Evolutionary conservation across 2,797 vertebrate species (phyloP).

Genomic region (Perodicticus potto): DNA sequence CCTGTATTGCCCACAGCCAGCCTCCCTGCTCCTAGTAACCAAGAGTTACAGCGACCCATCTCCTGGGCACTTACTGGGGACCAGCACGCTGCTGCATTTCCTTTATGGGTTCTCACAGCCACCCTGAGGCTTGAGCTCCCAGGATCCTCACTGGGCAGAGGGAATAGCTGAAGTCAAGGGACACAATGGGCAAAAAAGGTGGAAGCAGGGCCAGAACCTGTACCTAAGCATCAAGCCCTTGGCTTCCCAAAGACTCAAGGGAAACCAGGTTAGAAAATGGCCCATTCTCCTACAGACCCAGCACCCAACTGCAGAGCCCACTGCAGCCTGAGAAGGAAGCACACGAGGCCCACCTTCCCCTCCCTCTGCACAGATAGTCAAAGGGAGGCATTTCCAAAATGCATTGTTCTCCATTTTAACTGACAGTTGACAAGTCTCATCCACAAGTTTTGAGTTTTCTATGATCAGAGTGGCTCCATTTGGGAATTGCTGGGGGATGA

Average conservation of each 20-base stretch:
- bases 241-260: neutral
- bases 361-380: no score
- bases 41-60: neutral
- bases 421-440: accelerated
- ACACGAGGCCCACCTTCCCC: accelerated
- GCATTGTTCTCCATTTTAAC: neutral
- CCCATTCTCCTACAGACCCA: accelerated
- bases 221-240: neutral
- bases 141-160: neutral
- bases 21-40: neutral
- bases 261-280: neutral
- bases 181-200: neutral
- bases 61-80: neutral
- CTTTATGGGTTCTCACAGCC: neutral
- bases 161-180: neutral
- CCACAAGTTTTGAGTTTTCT: neutral
- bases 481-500: neutral
- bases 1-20: neutral
- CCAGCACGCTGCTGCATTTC: neutral
- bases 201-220: accelerated
- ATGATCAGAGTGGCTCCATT: neutral
- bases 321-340: neutral
- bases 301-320: accelerated
- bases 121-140: neutral
- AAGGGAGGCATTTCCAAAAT: neutral